Evolutionary conservation across 1,140 invertebrate species (phyloP).

Genomic region (Oreohelix idahoensis): DNA sequence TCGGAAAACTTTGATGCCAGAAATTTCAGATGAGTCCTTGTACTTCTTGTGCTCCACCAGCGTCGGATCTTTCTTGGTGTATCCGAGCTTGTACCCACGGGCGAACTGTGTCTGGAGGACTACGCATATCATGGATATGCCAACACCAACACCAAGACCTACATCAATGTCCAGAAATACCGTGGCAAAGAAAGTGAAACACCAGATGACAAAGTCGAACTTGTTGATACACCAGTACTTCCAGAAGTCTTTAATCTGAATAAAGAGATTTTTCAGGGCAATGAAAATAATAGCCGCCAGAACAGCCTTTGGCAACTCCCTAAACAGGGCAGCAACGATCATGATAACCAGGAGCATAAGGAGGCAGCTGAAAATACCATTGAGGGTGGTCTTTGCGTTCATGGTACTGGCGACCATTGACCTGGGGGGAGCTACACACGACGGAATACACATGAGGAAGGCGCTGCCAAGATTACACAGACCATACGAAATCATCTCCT

Average conservation of each 20-base stretch:
- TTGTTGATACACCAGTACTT: conserved; percentile 68
- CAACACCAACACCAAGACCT: conserved; percentile 67
- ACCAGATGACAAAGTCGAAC: conserved; percentile 70
- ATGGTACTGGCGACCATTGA: conserved; percentile 78
- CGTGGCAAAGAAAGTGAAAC: conserved; percentile 64
- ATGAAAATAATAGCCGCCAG: conserved; percentile 70
- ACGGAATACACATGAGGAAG: conserved; percentile 76
- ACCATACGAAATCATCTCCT: conserved; percentile 76
- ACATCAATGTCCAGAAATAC: conserved; percentile 69
- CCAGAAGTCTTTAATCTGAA: conserved; percentile 64
- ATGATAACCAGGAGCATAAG: conserved; percentile 74
- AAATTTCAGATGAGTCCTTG: conserved; percentile 39
- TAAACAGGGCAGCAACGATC: conserved; percentile 71
- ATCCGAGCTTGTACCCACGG: conserved; percentile 61
- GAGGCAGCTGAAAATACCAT: conserved; percentile 70
- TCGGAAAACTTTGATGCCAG: conserved; percentile 73
- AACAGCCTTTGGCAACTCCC: conserved; percentile 71
- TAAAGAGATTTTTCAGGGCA: conserved; percentile 66
- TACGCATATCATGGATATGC: conserved; percentile 64
- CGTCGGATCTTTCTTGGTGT: conserved; percentile 39
- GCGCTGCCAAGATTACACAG: conserved; percentile 73
- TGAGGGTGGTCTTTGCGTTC: conserved; percentile 62
- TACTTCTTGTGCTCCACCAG: conserved; percentile 48
- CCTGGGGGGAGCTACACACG: conserved; percentile 85
- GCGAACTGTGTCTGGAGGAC: conserved; percentile 68